Base-by-base conservation (phyloP, 2,888 invertebrate species). In the Cotesia congregata region DNA sequence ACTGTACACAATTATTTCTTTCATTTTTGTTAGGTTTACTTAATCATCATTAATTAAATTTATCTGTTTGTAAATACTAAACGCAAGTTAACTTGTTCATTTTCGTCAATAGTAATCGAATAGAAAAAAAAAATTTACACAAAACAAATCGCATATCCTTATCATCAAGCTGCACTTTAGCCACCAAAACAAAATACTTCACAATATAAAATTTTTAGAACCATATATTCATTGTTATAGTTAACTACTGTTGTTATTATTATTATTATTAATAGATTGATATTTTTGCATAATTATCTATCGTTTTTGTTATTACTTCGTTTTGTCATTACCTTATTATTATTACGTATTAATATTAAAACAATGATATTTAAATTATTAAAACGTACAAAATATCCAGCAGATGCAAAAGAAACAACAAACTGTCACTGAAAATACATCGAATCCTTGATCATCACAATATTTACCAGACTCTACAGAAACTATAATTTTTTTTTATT, bases 1-100 rank as follows among this genome's bases (percentile, higher is more conserved):
- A 89, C 89, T 89, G 84, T 86, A 87, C 88, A 89, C 88, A 84
- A 82, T 82, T 83, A 82, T 74, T 76, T 69, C 69, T 75, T 67
- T 75, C 64, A 65, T 38, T 67, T 68, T 41, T 40, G 15, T 30
- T 15, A 4, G 20, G 39, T 7, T 41, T 2, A 15, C 41, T 41
- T 30, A 9, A 39, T 40, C 39, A 39, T 67, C 50, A 41, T 68
- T 9, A 68, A 68, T 40, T 50, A 20, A 68, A 20, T 41, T 17
- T 40, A 41, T 41, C 17, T 41, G 67, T 41, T 41, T 41, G 68
- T 41, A 68, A 67, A 67, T 50, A 50, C 50, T 50, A 12, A 50
- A 50, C 12, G 12, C 50, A 7, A 50, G 3, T 50, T 30, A 30
- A 3, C 7, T 50, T 50, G 50, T 50, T 50, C 12, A 41, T 41